Conservation (phyloP, 2,797 vertebrate genomes). For the Mareca strepera region DNA sequence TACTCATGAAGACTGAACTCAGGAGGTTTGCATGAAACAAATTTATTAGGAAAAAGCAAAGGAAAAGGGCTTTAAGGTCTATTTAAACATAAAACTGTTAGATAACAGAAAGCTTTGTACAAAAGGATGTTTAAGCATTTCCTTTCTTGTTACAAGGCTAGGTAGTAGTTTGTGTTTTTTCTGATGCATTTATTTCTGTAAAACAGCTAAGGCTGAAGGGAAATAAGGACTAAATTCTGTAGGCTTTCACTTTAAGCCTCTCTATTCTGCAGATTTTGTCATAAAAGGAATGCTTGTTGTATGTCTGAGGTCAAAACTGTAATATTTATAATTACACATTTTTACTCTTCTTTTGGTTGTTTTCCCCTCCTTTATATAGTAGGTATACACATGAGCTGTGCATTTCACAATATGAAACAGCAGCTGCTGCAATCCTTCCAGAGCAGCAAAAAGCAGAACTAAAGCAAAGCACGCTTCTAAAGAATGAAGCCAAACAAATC, state of each 20-base stretch:
- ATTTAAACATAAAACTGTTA: neutral
- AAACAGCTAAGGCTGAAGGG: neutral
- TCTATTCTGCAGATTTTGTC: neutral
- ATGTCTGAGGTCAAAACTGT: neutral
- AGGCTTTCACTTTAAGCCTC: neutral
- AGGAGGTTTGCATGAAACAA: neutral
- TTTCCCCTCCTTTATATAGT: too few species aligned
- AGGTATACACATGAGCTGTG: neutral
- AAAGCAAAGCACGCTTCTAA: neutral
- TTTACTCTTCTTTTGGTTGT: neutral
- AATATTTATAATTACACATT: neutral
- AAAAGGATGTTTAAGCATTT: neutral
- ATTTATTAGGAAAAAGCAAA: neutral
- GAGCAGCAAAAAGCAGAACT: neutral
- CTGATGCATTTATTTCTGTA: accelerated
- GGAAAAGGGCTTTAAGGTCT: neutral
- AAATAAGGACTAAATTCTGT: neutral
- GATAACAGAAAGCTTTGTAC: neutral
- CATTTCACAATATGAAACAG: neutral
- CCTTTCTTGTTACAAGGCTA: neutral
- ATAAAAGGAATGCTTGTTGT: neutral
- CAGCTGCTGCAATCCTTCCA: neutral
- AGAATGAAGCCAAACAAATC: neutral
- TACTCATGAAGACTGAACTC: neutral
- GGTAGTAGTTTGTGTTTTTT: neutral